Evolutionary conservation across 2,113 vertebrate genomes (phyloP).

Genomic region (Megaleporinus macrocephalus): DNA sequence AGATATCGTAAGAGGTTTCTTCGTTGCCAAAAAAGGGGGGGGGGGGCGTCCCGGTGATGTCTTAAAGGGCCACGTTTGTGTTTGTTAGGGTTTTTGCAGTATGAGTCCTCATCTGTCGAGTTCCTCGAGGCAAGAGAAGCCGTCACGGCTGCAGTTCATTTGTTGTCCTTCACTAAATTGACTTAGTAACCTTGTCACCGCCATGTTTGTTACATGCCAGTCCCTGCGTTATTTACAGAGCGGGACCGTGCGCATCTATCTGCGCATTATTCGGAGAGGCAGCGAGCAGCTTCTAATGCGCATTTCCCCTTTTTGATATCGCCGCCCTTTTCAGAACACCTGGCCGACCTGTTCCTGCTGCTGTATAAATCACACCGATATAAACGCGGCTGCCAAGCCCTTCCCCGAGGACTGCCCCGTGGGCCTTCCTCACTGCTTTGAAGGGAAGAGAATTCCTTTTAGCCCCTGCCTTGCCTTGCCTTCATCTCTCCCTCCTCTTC

Average conservation of each 20-base stretch:
- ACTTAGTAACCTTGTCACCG: conserved; percentile 7
- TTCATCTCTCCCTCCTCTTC: not conserved
- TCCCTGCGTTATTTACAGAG: not conserved
- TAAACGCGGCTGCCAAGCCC: conserved; percentile 26
- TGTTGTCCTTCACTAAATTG: conserved; percentile 14
- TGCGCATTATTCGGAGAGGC: not conserved
- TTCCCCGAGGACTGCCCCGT: not conserved
- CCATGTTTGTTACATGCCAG: not conserved
- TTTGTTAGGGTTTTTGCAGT: not conserved
- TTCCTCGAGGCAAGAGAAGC: not conserved
- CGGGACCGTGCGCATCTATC: conserved; percentile 9
- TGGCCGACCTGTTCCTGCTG: conserved; percentile 21
- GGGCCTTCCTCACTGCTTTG: not conserved
- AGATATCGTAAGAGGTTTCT: too few relatives aligned
- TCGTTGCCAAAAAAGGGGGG: not conserved
- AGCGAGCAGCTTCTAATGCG: conserved; percentile 34
- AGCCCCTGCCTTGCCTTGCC: conserved; percentile 13
- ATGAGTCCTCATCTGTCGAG: not conserved
- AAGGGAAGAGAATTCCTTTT: conserved; percentile 20
- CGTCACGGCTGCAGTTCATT: not conserved
- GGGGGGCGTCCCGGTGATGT: not conserved
- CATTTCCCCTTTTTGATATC: conserved; percentile 46
- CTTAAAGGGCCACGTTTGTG: not conserved
- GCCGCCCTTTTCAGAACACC: conserved; percentile 41
- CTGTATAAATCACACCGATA: conserved; percentile 47